These are phyloP conservation scores for Clepsis dumicolana DNA, from an alignment of 2,888 invertebrate genomes.

Conservation along the genomic window DNA sequence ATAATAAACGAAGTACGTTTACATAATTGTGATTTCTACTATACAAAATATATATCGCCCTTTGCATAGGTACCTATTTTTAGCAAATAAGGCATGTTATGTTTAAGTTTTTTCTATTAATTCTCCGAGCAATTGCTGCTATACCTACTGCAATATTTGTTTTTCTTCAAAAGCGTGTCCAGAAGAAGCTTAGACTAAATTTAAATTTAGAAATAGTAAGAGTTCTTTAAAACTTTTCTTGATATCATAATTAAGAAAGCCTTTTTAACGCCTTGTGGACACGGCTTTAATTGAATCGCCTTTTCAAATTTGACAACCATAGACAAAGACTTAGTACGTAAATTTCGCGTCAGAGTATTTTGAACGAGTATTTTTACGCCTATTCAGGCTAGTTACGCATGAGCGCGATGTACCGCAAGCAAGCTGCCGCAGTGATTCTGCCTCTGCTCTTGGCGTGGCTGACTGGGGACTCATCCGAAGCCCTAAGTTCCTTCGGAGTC, in stretches of 20 bases:
- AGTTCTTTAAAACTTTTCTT: too few species aligned
- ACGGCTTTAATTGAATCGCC: slow-evolving; percentile 42
- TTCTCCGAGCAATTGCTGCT: slow-evolving; percentile 31
- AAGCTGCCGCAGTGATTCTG: slow-evolving; percentile 68
- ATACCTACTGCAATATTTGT: slow-evolving; percentile 29
- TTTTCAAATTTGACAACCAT: slow-evolving; percentile 43
- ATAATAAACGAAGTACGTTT: too few species aligned
- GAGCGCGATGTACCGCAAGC: slow-evolving; percentile 72
- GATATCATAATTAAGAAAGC: too few species aligned
- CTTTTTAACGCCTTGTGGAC: slow-evolving; percentile 18
- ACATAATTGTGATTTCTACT: too few species aligned
- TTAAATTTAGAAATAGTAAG: too few species aligned
- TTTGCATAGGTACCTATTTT: background rate
- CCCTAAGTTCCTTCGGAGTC: slow-evolving; percentile 90
- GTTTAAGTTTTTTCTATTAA: slow-evolving; percentile 5
- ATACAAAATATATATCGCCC: too few species aligned
- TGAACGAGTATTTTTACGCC: slow-evolving; percentile 37
- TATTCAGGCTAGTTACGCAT: slow-evolving; percentile 52
- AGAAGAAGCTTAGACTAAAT: too few species aligned
- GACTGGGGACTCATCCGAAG: slow-evolving; percentile 83
- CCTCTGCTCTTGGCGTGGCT: slow-evolving; percentile 69
- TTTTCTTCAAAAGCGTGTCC: slow-evolving; percentile 20
- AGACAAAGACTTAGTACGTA: slow-evolving; percentile 45
- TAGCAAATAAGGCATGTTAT: slow-evolving; percentile 29
- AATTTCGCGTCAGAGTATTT: slow-evolving; percentile 29